phyloP scores from a whole-genome alignment of 2,797 vertebrate genomes.

The Knipowitschia caucasica region DNA sequence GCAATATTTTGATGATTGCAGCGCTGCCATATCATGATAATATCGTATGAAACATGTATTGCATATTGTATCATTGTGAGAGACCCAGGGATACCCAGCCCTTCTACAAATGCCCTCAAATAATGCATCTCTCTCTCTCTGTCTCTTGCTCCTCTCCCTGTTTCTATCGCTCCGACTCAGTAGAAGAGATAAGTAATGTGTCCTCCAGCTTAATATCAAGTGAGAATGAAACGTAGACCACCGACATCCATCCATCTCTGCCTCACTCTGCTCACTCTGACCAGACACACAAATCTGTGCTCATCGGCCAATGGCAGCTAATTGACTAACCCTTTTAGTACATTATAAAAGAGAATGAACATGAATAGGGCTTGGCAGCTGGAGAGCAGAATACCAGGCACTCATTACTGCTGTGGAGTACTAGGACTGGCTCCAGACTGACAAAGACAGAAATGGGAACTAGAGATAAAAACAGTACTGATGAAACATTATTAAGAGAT shows the following conservation, averaged over 20 bases:
- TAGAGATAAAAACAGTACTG: constrained; percentile 2
- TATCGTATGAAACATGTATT: too few relatives aligned
- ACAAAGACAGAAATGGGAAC: constrained; percentile 14
- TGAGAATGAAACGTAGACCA: constrained; percentile 55
- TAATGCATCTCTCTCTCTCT: neutral
- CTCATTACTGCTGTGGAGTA: constrained; percentile 57
- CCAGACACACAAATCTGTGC: constrained; percentile 10
- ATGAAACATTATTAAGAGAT: neutral
- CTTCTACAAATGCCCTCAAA: too few relatives aligned
- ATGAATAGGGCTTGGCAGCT: constrained; percentile 61
- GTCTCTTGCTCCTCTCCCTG: neutral
- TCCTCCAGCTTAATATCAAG: constrained; percentile 60
- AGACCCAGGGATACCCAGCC: too few relatives aligned
- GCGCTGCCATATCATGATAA: too few relatives aligned
- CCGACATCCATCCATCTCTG: constrained; percentile 61
- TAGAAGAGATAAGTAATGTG: constrained; percentile 62
- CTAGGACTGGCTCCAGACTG: constrained; percentile 50
- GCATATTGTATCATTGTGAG: too few relatives aligned
- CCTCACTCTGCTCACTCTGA: constrained; percentile 37
- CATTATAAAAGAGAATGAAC: constrained; percentile 72
- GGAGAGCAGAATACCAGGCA: constrained; percentile 65
- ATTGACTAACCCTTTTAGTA: constrained; percentile 76
- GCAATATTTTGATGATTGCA: too few relatives aligned
- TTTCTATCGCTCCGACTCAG: constrained; percentile 28
- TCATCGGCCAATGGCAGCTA: constrained; percentile 66